Percentiles rank a stretch among this genome's conserved stretches.
Conservation (phyloP, 2,888 invertebrate genomes). For the Sialis fuliginosa region DNA sequence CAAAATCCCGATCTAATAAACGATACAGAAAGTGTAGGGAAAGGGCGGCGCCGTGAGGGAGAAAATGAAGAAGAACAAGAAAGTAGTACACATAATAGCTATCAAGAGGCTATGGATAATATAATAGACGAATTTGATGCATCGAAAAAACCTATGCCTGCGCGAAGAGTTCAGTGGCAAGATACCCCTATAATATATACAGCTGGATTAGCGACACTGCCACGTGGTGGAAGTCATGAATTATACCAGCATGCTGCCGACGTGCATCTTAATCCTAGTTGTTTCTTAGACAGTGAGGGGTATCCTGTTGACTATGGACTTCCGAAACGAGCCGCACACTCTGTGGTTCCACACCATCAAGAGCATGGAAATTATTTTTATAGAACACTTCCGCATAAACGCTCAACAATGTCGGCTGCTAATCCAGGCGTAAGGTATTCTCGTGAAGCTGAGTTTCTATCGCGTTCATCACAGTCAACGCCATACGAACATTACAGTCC, state of each 20-base stretch:
- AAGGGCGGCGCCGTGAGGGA: conserved; percentile 25
- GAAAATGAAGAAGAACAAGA: conserved; percentile 21
- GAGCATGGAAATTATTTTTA: conserved; percentile 32
- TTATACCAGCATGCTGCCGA: conserved; percentile 51
- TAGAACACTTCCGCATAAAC: conserved; percentile 60
- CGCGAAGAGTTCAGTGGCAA: conserved; percentile 36
- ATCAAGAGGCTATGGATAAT: conserved; percentile 19
- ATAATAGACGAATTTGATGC: conserved; percentile 15
- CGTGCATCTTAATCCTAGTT: conserved; percentile 57
- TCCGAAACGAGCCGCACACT: conserved; percentile 36
- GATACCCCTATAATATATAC: conserved; percentile 7
- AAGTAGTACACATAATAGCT: conserved; percentile 14
- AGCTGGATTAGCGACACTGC: conserved; percentile 23
- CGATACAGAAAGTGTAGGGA: conserved; percentile 47
- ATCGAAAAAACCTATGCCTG: conserved; percentile 19
- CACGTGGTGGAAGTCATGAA: conserved; percentile 29
- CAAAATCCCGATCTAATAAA: conserved; percentile 67
- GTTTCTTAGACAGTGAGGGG: conserved; percentile 60
- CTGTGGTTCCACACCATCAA: conserved; percentile 14
- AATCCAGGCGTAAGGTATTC: conserved; percentile 37
- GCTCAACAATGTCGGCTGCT: conserved; percentile 36
- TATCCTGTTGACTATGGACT: conserved; percentile 62
- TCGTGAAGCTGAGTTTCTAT: conserved; percentile 45
- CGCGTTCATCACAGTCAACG: conserved; percentile 28
- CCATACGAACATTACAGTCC: conserved; percentile 31